Percentiles rank a stretch among this genome's conserved stretches.
Evolutionary conservation across 1,140 invertebrate species (phyloP).

Genomic region (Lycorma delicatula): DNA sequence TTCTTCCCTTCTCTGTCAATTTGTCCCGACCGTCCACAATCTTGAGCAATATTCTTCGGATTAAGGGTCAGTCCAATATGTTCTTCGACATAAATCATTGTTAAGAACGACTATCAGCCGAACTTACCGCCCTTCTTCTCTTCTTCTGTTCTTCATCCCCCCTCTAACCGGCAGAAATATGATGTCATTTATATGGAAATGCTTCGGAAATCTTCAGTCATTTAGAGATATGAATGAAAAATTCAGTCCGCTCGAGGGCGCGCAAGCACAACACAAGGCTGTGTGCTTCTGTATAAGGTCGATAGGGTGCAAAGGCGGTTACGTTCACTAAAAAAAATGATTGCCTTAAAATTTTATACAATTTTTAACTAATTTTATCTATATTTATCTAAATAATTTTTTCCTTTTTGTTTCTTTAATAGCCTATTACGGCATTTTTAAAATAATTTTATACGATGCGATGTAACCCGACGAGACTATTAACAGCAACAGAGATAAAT

Average conservation of each 20-base stretch:
- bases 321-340: too few species aligned
- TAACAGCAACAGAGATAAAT: too few species aligned
- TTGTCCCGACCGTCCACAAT: constrained; percentile 3
- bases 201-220: constrained; percentile 20
- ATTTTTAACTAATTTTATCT: too few species aligned
- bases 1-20: background rate
- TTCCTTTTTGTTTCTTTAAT: too few species aligned
- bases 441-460: too few species aligned
- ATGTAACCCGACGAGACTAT: too few species aligned
- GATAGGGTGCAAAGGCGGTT: too few species aligned
- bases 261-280: too few species aligned
- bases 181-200: constrained; percentile 27
- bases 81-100: constrained; percentile 6
- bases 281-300: too few species aligned
- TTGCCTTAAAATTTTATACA: too few species aligned
- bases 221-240: constrained; percentile 25
- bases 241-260: constrained; percentile 10
- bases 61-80: constrained; percentile 4
- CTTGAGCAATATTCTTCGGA: constrained; percentile 5
- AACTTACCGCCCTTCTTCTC: background rate
- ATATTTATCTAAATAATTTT: too few species aligned
- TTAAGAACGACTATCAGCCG: constrained; percentile 2
- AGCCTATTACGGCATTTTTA: too few species aligned
- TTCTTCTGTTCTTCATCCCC: background rate
- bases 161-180: constrained; percentile 17